These are phyloP conservation scores for Corydoras maculifer DNA, from an alignment of 2,113 vertebrate species.

Conservation along the genomic window DNA sequence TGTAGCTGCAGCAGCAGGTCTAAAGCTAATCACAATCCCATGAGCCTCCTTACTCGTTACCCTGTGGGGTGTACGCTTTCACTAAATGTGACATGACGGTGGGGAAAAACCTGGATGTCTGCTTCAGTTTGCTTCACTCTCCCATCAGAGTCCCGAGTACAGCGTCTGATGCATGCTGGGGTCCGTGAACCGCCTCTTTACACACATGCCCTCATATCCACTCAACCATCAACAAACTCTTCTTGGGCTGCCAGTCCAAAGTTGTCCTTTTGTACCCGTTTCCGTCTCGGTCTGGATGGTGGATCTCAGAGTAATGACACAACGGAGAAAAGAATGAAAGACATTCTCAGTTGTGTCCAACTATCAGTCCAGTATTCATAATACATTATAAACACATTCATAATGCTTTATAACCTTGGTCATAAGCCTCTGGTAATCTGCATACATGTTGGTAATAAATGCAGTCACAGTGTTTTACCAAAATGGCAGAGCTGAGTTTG, in stretches of 20 bases:
- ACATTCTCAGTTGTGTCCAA: too few relatives aligned
- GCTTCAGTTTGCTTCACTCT: slow-evolving; percentile 20
- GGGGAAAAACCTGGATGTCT: slow-evolving; percentile 18
- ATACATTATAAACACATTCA: slow-evolving; percentile 7
- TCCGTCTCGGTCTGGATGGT: background rate
- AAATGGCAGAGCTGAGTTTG: too few relatives aligned
- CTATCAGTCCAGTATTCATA: background rate
- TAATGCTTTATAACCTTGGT: background rate
- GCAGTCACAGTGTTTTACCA: too few relatives aligned
- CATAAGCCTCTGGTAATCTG: too few relatives aligned
- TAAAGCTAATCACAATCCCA: slow-evolving; percentile 15
- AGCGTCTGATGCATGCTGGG: slow-evolving; percentile 37
- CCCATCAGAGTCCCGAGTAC: slow-evolving; percentile 23
- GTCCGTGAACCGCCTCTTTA: slow-evolving; percentile 36
- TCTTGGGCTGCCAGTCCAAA: slow-evolving; percentile 13
- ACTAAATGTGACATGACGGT: slow-evolving; percentile 34
- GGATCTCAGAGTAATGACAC: too few relatives aligned
- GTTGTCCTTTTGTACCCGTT: background rate
- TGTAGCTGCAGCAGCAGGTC: slow-evolving; percentile 21
- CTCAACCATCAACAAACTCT: slow-evolving; percentile 21
- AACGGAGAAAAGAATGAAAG: too few relatives aligned
- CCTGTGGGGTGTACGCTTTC: slow-evolving; percentile 26
- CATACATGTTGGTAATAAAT: too few relatives aligned
- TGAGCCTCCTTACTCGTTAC: slow-evolving; percentile 17
- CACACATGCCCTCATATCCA: slow-evolving; percentile 30